A percentile compares a stretch with the other conserved stretches of the same genome.
Evolutionary conservation across 1,140 invertebrate genomes (phyloP).

Genomic region (Eriocheir sinensis): DNA sequence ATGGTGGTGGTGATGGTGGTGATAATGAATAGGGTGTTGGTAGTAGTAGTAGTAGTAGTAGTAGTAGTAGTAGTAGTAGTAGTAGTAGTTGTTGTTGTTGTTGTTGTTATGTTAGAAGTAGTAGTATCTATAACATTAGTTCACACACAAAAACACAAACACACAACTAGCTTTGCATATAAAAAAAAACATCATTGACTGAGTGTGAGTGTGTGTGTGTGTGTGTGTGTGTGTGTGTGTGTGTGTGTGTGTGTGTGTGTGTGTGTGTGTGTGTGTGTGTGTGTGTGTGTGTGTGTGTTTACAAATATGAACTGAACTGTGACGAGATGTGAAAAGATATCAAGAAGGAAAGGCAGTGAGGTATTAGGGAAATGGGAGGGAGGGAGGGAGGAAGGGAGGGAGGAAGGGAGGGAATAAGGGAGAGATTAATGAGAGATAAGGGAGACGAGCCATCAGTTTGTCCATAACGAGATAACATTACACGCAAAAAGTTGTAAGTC

Average conservation of each 20-base stretch:
- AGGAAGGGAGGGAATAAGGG: background rate
- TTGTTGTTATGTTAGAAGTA: constrained; percentile 12
- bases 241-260: too few species aligned
- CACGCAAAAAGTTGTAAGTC: background rate
- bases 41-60: background rate
- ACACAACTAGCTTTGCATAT: too few species aligned
- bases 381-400: background rate
- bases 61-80: constrained; percentile 14
- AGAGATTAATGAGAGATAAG: background rate
- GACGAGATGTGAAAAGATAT: background rate
- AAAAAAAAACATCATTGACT: too few species aligned
- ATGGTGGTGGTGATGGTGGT: too few species aligned
- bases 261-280: too few species aligned
- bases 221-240: too few species aligned
- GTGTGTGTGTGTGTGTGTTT: too few species aligned
- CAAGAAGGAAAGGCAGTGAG: background rate
- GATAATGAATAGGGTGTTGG: background rate
- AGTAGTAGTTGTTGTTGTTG: constrained; percentile 23
- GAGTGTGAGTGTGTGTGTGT: too few species aligned
- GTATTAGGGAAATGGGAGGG: background rate
- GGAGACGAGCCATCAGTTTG: background rate
- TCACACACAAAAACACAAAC: too few species aligned
- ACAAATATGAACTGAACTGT: background rate
- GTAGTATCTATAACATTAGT: background rate
- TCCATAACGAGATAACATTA: constrained; percentile 7